A percentile compares a stretch with the other conserved stretches of the same genome.
phyloP scores from a whole-genome alignment of 2,113 vertebrate genomes.

The Tragelaphus imberbis region DNA sequence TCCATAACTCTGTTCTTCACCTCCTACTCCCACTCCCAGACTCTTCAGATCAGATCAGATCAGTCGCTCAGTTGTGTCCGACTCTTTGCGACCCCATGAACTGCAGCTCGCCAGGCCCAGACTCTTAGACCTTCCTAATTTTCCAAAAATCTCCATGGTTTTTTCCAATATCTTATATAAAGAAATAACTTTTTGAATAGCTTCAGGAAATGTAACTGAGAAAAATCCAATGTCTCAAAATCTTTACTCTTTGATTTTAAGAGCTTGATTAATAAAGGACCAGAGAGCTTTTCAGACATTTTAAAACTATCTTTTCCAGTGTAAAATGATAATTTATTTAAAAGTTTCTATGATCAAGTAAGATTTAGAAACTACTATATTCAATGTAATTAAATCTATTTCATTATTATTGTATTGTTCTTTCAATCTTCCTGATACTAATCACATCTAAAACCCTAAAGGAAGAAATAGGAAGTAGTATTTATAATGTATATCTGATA shows the following conservation, averaged over 20 bases:
- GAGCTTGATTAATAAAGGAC: not conserved
- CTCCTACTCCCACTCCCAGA: not conserved
- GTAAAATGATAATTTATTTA: not conserved
- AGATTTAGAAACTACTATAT: not conserved
- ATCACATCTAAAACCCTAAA: not conserved
- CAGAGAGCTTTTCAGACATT: not conserved
- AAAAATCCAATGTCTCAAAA: not conserved
- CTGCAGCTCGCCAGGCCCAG: no score
- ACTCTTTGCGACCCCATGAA: no score
- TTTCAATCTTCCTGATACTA: not conserved
- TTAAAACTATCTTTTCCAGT: not conserved
- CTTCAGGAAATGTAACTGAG: not conserved
- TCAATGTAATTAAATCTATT: not conserved
- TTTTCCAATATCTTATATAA: not conserved
- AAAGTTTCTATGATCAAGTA: not conserved
- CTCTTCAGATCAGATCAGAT: no score
- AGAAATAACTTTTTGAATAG: not conserved
- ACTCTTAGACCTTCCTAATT: not conserved
- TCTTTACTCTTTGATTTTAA: not conserved
- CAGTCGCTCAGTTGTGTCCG: no score
- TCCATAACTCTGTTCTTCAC: not conserved
- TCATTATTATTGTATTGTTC: not conserved
- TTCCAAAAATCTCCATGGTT: not conserved
- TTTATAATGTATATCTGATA: not conserved
- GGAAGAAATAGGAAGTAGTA: not conserved